Percentiles rank a stretch among this genome's conserved stretches.
These are phyloP conservation scores for Pangasius larnaudii DNA, from an alignment of 2,797 vertebrate genomes.

Conservation along the genomic window DNA sequence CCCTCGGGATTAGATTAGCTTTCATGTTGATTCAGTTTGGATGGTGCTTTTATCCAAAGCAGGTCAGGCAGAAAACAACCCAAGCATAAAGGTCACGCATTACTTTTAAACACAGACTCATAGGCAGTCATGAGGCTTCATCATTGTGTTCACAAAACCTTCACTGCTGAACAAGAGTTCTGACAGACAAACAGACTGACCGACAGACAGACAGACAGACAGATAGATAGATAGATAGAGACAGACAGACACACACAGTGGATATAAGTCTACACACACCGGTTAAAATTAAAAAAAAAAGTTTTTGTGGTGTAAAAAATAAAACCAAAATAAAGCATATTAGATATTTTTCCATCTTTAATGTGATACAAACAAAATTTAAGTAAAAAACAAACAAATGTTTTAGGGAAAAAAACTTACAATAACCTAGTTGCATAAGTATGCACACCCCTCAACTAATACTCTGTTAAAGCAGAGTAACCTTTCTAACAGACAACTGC, in stretches of 20 bases:
- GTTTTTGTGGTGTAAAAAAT: no score
- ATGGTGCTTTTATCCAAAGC: conserved; percentile 17
- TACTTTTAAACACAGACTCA: background rate
- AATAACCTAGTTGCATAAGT: background rate
- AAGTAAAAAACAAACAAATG: background rate
- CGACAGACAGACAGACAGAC: background rate
- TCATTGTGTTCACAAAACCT: background rate
- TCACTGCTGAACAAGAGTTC: background rate
- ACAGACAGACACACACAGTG: background rate
- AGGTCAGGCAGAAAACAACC: conserved; percentile 13
- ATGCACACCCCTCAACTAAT: background rate
- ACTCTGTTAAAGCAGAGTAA: background rate
- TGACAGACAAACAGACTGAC: background rate
- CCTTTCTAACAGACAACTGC: background rate
- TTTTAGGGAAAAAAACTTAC: background rate
- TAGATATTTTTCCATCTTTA: background rate
- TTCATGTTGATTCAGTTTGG: background rate
- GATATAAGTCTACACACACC: no score
- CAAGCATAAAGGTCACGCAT: background rate
- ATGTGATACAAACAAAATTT: background rate
- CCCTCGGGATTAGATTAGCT: conserved; percentile 13
- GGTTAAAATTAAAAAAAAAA: no score
- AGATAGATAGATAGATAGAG: background rate
- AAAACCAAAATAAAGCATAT: background rate
- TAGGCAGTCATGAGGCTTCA: background rate